Percentiles rank a stretch among this genome's conserved stretches.
These are phyloP conservation scores for Micropoecilia bifurca DNA, from an alignment of 2,797 vertebrate species.

Conservation along the genomic window DNA sequence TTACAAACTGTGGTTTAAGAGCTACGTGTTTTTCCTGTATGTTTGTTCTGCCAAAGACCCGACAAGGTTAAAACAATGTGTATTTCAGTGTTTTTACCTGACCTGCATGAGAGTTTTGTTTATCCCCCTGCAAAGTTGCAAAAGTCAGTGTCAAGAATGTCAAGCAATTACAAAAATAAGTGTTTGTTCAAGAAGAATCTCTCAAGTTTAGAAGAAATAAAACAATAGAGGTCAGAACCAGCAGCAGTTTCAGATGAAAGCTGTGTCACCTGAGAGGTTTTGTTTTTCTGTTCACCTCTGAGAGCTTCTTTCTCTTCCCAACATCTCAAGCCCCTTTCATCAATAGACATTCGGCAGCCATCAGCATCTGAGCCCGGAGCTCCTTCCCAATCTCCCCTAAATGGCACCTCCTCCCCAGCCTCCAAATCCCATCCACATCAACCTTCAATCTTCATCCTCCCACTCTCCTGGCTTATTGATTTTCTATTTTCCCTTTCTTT, in stretches of 20 bases:
- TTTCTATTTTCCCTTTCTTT: constrained; percentile 72
- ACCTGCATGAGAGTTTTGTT: neutral
- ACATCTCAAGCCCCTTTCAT: constrained; percentile 37
- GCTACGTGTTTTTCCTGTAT: neutral
- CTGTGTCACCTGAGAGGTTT: constrained; percentile 9
- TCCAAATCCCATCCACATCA: constrained; percentile 70
- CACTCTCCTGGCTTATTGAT: constrained; percentile 76
- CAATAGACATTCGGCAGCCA: constrained; percentile 54
- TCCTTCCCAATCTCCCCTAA: constrained; percentile 56
- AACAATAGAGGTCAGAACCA: constrained; percentile 45
- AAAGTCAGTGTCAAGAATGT: neutral
- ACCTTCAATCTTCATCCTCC: constrained; percentile 79
- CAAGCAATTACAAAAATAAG: neutral
- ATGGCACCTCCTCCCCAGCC: constrained; percentile 44
- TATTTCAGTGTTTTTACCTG: neutral
- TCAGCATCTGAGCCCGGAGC: constrained; percentile 56
- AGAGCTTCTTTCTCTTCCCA: constrained; percentile 33
- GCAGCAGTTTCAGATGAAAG: constrained; percentile 10
- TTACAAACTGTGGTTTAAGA: too few relatives aligned
- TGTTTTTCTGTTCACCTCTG: constrained; percentile 55
- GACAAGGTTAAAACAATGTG: neutral
- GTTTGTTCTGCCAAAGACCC: neutral
- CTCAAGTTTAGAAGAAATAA: constrained; percentile 16
- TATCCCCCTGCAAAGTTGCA: neutral
- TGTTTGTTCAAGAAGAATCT: constrained; percentile 11